Conservation (phyloP, 2,797 vertebrate species). For the Macropus fuliginosus region DNA sequence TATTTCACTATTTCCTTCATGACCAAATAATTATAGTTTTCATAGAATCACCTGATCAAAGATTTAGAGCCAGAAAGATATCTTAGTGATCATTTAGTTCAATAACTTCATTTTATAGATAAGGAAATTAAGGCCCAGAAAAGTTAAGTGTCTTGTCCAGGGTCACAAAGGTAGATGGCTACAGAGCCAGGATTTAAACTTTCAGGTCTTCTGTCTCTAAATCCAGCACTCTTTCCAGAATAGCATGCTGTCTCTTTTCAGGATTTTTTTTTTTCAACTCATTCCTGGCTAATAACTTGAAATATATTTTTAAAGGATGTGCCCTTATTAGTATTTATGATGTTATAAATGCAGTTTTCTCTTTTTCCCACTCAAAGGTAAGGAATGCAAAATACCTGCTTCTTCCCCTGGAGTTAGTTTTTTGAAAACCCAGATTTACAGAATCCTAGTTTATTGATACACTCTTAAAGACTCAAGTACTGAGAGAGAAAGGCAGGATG, state of each 20-base stretch:
- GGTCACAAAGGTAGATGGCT: background rate
- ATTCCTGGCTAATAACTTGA: background rate
- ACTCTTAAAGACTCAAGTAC: background rate
- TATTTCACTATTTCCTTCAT: conserved; percentile 16
- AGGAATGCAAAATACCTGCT: background rate
- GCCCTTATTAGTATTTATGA: background rate
- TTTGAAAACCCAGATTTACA: background rate
- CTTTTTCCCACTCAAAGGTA: background rate
- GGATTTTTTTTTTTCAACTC: conserved; percentile 18
- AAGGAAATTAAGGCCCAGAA: background rate
- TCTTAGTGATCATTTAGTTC: background rate
- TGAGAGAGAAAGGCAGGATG: background rate
- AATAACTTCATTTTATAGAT: background rate
- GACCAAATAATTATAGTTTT: background rate
- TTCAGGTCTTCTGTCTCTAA: background rate
- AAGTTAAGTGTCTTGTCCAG: background rate
- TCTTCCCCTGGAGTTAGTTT: background rate
- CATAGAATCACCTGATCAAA: background rate
- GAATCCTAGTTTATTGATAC: background rate
- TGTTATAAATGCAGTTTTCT: background rate
- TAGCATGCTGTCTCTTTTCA: background rate
- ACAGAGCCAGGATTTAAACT: background rate
- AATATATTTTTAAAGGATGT: background rate
- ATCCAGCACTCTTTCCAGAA: background rate
- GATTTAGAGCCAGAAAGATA: background rate